Conservation (phyloP, 2,888 invertebrate genomes). For the Bombyx huttoni region DNA sequence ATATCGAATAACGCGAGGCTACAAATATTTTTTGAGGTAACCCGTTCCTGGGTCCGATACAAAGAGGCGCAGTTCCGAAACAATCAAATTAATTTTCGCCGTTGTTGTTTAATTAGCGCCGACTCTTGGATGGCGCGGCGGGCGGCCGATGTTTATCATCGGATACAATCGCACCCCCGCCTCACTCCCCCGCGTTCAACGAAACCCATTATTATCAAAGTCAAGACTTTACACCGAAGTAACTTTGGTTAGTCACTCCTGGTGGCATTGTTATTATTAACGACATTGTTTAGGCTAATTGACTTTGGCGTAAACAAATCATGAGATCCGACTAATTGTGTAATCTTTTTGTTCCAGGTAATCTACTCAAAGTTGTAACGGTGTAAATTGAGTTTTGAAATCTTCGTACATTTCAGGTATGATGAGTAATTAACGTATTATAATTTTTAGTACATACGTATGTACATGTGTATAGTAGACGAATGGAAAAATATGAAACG, state of each 20-base stretch:
- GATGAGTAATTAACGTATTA: slow-evolving; percentile 5
- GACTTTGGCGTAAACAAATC: slow-evolving; percentile 54
- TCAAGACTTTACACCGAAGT: slow-evolving; percentile 61
- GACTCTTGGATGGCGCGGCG: slow-evolving; percentile 62
- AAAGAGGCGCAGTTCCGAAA: slow-evolving; percentile 64
- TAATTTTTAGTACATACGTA: slow-evolving; percentile 9
- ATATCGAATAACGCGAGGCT: slow-evolving; percentile 24
- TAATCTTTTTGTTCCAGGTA: slow-evolving; percentile 64
- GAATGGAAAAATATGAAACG: slow-evolving; percentile 56
- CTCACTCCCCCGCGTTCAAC: slow-evolving; percentile 30
- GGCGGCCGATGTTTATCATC: slow-evolving; percentile 69
- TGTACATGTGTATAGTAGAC: slow-evolving; percentile 12
- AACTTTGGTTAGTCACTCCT: slow-evolving; percentile 67
- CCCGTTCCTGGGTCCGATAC: slow-evolving; percentile 44
- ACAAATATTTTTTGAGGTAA: slow-evolving; percentile 56
- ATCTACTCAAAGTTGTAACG: slow-evolving; percentile 24
- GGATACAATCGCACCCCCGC: slow-evolving; percentile 57
- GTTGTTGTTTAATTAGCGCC: slow-evolving; percentile 71
- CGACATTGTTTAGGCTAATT: slow-evolving; percentile 58
- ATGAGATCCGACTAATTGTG: slow-evolving; percentile 44
- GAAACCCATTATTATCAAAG: slow-evolving; percentile 67
- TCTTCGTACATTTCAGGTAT: slow-evolving; percentile 9
- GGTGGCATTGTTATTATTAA: slow-evolving; percentile 58
- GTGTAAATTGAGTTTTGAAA: slow-evolving; percentile 14
- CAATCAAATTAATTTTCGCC: slow-evolving; percentile 70